Percentiles rank a stretch among this genome's conserved stretches.
Conservation (phyloP, 2,113 vertebrate genomes). For the Canis aureus region DNA sequence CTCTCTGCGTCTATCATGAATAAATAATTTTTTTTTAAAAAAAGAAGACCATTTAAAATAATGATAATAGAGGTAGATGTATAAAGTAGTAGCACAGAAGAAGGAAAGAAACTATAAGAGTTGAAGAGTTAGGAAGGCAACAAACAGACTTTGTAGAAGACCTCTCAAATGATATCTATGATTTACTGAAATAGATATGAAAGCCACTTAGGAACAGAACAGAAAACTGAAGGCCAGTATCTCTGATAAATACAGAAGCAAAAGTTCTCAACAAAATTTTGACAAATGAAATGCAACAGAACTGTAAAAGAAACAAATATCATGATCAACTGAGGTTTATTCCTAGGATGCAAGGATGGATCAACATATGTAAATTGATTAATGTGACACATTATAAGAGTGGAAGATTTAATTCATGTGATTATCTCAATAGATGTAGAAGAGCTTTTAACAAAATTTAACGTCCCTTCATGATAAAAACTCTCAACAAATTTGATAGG, state of each 20-base stretch:
- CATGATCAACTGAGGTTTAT: background rate
- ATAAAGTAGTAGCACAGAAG: background rate
- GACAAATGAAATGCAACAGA: background rate
- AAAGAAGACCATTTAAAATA: background rate
- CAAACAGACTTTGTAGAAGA: background rate
- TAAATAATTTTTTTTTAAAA: too few species aligned
- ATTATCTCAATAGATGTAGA: background rate
- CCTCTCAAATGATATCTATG: background rate
- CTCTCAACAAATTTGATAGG: background rate
- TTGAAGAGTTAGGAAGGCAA: background rate
- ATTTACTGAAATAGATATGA: background rate
- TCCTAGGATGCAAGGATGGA: background rate
- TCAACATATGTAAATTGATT: background rate
- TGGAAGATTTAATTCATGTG: background rate
- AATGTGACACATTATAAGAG: background rate
- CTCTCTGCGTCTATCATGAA: too few species aligned
- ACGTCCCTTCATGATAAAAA: background rate
- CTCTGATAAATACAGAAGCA: background rate
- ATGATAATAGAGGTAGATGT: background rate
- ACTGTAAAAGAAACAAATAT: background rate
- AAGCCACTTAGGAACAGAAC: background rate
- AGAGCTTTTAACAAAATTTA: background rate
- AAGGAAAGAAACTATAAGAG: background rate
- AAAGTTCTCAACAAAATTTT: background rate
- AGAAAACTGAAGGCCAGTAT: background rate